A percentile compares a stretch with the other conserved stretches of the same genome.
Conservation (phyloP, 2,113 vertebrate genomes). For the Coregonus clupeaformis region DNA sequence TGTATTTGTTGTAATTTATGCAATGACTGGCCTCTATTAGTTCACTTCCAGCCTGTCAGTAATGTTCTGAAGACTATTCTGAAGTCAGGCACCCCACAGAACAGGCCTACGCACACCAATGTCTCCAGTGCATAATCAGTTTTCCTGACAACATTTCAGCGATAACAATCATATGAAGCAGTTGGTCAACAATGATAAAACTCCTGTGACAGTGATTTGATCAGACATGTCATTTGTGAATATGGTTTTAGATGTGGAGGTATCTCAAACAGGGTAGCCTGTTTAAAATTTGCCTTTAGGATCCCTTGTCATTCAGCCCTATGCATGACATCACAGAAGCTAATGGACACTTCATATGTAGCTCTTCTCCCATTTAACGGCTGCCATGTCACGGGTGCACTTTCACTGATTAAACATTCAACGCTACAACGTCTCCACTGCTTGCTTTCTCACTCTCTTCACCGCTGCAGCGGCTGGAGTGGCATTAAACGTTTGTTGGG, state of each 20-base stretch:
- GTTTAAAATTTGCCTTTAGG: background rate
- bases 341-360: background rate
- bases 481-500: constrained; percentile 83
- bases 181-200: background rate
- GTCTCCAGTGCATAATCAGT: background rate
- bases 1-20: constrained; percentile 28
- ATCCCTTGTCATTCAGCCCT: background rate
- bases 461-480: constrained; percentile 65
- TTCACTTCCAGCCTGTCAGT: constrained; percentile 34
- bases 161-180: background rate
- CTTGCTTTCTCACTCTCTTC: constrained; percentile 5
- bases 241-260: background rate
- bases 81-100: background rate
- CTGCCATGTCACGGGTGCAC: constrained; percentile 2
- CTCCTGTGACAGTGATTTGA: background rate
- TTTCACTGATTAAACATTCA: constrained; percentile 14
- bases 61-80: constrained; percentile 6
- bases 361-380: background rate
- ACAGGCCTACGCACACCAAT: background rate
- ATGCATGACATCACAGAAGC: background rate
- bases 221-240: background rate
- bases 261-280: background rate
- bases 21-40: constrained; percentile 18
- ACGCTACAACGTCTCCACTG: constrained; percentile 10
- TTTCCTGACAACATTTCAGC: background rate